Evolutionary conservation across 2,888 invertebrate genomes (phyloP).

Genomic region (Marronus borbonicus): DNA sequence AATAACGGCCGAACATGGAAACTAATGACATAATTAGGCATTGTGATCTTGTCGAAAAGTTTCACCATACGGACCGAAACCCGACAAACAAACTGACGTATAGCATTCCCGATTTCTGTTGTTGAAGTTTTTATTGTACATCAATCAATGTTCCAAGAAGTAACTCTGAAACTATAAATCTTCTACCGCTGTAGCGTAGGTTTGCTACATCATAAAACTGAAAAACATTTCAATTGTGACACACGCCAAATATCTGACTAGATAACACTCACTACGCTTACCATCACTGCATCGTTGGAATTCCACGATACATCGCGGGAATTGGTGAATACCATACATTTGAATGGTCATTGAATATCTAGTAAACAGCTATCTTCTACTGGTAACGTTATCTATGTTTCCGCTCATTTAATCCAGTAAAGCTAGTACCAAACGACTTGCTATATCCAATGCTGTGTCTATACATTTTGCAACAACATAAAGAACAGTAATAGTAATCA

Average conservation of each 20-base stretch:
- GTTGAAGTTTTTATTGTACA: conserved; percentile 38
- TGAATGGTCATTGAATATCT: background rate
- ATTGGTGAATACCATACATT: background rate
- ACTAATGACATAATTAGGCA: conserved; percentile 46
- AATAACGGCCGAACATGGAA: conserved; percentile 45
- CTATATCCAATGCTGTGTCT: too few species aligned
- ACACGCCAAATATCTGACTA: background rate
- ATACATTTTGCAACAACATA: too few species aligned
- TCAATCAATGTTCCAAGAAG: conserved; percentile 32
- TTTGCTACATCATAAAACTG: conserved; percentile 7
- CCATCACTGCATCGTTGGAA: too few species aligned
- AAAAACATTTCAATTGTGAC: background rate
- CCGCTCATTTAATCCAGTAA: too few species aligned
- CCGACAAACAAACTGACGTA: conserved; percentile 28
- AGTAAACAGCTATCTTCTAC: too few species aligned
- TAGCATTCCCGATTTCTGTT: conserved; percentile 25
- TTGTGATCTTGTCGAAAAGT: conserved; percentile 42
- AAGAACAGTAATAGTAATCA: too few species aligned
- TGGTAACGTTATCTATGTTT: too few species aligned
- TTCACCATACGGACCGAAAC: background rate
- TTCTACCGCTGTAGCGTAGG: background rate
- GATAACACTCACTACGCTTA: too few species aligned
- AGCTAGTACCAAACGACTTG: too few species aligned
- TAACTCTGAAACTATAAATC: conserved; percentile 22
- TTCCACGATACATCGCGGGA: too few species aligned